These are phyloP conservation scores for Lophotriccus pileatus DNA, from an alignment of 2,797 vertebrate species.

Conservation along the genomic window DNA sequence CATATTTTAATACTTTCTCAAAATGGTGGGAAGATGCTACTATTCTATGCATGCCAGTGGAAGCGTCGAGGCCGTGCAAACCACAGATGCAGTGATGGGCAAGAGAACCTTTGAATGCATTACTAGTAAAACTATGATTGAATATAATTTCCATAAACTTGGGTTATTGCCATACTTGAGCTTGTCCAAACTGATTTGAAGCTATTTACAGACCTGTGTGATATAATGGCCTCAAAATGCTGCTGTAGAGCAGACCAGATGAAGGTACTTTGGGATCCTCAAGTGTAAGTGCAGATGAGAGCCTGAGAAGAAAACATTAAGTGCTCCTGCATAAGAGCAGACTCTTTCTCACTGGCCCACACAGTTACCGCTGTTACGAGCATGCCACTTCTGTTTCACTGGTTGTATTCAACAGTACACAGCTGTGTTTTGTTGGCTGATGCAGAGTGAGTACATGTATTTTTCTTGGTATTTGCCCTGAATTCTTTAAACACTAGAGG, in stretches of 20 bases:
- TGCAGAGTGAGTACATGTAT: background rate
- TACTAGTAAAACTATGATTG: background rate
- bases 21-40: background rate
- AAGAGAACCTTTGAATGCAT: background rate
- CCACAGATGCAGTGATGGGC: background rate
- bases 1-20: background rate
- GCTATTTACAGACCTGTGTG: background rate
- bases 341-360: background rate
- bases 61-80: background rate
- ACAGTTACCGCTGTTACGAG: background rate
- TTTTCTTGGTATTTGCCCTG: conserved; percentile 60
- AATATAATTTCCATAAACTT: background rate
- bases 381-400: background rate
- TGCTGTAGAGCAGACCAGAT: background rate
- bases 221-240: background rate
- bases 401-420: background rate
- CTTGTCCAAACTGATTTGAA: background rate
- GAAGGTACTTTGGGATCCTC: background rate
- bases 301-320: background rate
- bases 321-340: background rate
- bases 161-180: background rate
- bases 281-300: background rate
- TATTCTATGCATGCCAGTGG: fast-evolving
- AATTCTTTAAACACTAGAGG: conserved; percentile 54
- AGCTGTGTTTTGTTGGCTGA: conserved; percentile 36